Evolutionary conservation across 1,140 invertebrate genomes (phyloP).

Genomic region (Microplitis demolitor): DNA sequence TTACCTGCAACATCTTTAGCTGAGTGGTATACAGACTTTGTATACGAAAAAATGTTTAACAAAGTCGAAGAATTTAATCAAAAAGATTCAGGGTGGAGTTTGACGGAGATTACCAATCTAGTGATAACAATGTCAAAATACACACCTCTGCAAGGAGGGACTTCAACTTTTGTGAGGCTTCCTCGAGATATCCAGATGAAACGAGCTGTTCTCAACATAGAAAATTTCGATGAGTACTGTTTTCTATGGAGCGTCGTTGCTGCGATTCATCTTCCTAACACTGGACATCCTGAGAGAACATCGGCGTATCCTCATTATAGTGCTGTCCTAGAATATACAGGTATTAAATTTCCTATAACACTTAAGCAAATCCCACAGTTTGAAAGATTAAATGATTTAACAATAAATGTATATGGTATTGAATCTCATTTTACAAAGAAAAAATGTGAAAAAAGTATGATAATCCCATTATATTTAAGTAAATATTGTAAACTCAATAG

Average conservation of each 20-base stretch:
- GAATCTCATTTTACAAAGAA: background rate
- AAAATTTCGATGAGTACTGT: conserved; percentile 6
- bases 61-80: background rate
- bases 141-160: conserved; percentile 39
- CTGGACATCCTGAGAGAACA: conserved; percentile 34
- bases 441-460: conserved; percentile 24
- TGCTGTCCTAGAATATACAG: conserved; percentile 45
- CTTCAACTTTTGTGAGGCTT: conserved; percentile 24
- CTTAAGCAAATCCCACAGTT: conserved; percentile 47
- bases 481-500: conserved; percentile 29
- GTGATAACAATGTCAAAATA: conserved; percentile 35
- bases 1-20: background rate
- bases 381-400: conserved; percentile 50
- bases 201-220: conserved; percentile 25
- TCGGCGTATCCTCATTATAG: conserved; percentile 42
- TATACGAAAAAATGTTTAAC: background rate
- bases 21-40: background rate
- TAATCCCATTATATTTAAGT: conserved; percentile 46
- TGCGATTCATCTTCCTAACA: conserved; percentile 28
- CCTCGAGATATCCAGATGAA: conserved; percentile 27
- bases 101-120: conserved; percentile 30
- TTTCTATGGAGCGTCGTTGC: conserved; percentile 19
- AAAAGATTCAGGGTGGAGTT: conserved; percentile 28
- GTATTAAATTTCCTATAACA: conserved; percentile 49
- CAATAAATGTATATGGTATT: conserved; percentile 41